These are phyloP conservation scores for Ploceus nigricollis DNA, from an alignment of 2,113 vertebrate species.

Conservation along the genomic window DNA sequence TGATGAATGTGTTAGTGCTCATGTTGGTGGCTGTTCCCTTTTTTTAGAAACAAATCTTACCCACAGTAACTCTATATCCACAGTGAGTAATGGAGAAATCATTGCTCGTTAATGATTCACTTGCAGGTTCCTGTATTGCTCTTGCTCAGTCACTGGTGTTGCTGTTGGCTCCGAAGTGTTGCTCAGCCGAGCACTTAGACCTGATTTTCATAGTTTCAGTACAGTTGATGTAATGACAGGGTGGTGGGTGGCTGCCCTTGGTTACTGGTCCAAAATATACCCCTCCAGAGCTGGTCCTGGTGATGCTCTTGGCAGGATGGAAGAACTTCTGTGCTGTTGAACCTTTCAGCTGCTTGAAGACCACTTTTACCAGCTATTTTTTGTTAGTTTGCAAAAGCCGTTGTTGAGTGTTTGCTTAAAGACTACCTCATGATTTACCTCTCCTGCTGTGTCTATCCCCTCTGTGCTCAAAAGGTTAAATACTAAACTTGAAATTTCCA, in stretches of 20 bases:
- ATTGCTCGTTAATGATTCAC: conserved; percentile 57
- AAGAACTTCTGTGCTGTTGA: not conserved
- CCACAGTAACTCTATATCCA: not conserved
- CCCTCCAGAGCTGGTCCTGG: not conserved
- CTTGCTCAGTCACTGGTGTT: not conserved
- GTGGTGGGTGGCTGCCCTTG: not conserved
- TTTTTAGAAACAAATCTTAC: conserved; percentile 23
- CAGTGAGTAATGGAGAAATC: conserved; percentile 52
- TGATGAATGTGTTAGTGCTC: conserved; percentile 2
- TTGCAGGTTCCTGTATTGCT: conserved; percentile 22
- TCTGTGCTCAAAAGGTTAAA: not conserved
- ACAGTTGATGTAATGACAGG: not conserved
- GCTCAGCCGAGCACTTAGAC: not conserved
- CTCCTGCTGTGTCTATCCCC: not conserved
- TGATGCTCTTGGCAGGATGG: not conserved
- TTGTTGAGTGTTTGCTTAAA: not conserved
- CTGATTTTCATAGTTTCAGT: not conserved
- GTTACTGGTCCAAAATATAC: not conserved
- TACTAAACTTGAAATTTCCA: not conserved
- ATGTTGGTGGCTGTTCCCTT: conserved; percentile 10
- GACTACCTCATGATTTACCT: not conserved
- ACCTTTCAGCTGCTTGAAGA: not conserved
- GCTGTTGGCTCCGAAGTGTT: not conserved
- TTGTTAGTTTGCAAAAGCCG: not conserved
- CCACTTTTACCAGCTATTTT: not conserved